These are phyloP conservation scores for Cebidichthys violaceus DNA, from an alignment of 2,113 vertebrate genomes.

Conservation along the genomic window DNA sequence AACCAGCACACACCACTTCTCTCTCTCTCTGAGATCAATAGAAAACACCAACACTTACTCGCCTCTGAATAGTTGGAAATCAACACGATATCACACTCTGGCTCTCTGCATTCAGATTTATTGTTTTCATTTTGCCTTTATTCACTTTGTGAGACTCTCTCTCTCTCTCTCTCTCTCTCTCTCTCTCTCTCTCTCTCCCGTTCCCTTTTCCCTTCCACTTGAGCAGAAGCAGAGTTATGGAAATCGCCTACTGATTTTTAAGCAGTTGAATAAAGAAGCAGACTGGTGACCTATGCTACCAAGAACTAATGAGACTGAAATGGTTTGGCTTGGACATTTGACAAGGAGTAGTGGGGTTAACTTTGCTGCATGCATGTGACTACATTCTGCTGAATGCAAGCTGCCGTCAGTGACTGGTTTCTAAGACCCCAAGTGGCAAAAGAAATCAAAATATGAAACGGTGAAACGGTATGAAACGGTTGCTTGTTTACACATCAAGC, in stretches of 20 bases:
- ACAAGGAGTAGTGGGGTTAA: background rate
- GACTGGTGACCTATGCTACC: background rate
- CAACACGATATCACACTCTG: background rate
- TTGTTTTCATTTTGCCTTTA: conserved; percentile 46
- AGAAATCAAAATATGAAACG: no score
- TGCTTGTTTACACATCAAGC: no score
- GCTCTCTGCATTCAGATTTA: conserved; percentile 37
- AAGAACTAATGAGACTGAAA: conserved; percentile 19
- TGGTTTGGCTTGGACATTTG: background rate
- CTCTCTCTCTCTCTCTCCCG: background rate
- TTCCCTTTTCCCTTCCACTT: background rate
- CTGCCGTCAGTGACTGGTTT: no score
- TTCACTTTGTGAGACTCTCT: conserved; percentile 4
- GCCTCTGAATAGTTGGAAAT: conserved; percentile 21
- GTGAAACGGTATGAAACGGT: no score
- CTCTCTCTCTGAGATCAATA: conserved; percentile 31
- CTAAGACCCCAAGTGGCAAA: no score
- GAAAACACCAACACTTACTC: conserved; percentile 39
- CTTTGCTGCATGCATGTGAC: background rate
- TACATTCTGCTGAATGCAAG: no score
- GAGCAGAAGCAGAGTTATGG: background rate
- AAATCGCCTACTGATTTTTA: background rate
- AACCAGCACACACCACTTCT: conserved; percentile 20
- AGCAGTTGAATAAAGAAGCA: conserved; percentile 8
- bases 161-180: background rate